Evolutionary conservation across 2,113 vertebrate genomes (phyloP).

Genomic region (Sterna hirundo): DNA sequence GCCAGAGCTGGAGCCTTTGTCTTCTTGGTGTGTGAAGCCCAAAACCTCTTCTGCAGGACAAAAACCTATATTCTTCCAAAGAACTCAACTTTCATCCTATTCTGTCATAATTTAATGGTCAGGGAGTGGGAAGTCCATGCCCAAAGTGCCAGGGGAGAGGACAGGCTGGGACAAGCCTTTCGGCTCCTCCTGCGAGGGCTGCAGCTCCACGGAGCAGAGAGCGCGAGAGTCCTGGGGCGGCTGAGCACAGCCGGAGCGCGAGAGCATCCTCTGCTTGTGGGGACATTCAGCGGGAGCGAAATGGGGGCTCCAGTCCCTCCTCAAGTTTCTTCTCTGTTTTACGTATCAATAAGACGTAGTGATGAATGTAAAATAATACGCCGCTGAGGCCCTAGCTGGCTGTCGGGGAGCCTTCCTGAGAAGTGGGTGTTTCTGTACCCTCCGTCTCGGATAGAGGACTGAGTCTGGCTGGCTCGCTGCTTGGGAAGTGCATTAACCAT

Average conservation of each 20-base stretch:
- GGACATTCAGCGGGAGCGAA: background rate
- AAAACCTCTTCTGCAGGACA: background rate
- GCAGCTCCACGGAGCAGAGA: background rate
- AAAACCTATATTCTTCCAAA: background rate
- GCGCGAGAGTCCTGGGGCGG: too few species aligned
- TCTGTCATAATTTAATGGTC: background rate
- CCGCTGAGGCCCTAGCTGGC: background rate
- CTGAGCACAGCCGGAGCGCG: background rate
- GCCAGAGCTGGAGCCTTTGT: background rate
- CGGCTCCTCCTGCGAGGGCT: background rate
- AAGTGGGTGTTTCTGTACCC: background rate
- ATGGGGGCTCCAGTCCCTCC: background rate
- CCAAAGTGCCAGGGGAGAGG: background rate
- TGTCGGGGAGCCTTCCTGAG: background rate
- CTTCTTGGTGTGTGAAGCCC: background rate
- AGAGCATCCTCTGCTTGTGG: background rate
- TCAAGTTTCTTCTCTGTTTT: background rate
- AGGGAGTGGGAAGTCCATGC: background rate
- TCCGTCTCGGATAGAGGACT: background rate
- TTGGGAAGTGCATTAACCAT: background rate
- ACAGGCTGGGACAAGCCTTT: background rate
- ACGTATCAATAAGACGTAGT: too few species aligned
- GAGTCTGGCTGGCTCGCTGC: background rate
- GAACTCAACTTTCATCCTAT: background rate
- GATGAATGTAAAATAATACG: background rate